A percentile compares a stretch with the other conserved stretches of the same genome.
These are phyloP conservation scores for Thermophis baileyi DNA, from an alignment of 2,113 vertebrate species.

Conservation along the genomic window DNA sequence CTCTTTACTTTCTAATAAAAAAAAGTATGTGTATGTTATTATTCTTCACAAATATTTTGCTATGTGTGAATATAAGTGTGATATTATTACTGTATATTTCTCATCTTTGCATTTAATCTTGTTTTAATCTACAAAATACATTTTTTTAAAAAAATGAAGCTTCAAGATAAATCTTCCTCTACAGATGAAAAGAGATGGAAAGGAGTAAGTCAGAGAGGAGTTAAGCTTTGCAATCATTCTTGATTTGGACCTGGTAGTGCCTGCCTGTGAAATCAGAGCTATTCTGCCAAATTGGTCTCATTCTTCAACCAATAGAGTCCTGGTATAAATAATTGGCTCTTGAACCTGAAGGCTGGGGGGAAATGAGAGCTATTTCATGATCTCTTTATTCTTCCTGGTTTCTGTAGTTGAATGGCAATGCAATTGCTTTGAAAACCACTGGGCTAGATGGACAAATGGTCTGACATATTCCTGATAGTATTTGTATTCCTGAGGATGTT, in stretches of 20 bases:
- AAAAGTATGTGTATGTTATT: not conserved
- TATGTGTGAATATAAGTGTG: not conserved
- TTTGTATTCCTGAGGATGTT: not conserved
- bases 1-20: not conserved
- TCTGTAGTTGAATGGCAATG: not conserved
- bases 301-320: not conserved
- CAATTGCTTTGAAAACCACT: not conserved
- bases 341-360: not conserved
- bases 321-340: not conserved
- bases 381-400: not conserved
- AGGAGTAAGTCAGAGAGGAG: not conserved
- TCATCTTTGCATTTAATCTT: not conserved
- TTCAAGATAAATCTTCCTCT: not conserved
- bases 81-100: not conserved
- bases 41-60: not conserved
- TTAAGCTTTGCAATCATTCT: not conserved
- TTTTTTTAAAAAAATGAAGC: not conserved
- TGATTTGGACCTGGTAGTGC: not conserved
- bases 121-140: not conserved
- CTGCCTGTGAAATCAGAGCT: not conserved
- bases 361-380: not conserved
- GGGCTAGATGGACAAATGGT: not conserved
- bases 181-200: not conserved
- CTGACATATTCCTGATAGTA: not conserved
- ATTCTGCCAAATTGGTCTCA: not conserved